Evolutionary conservation across 2,113 vertebrate species (phyloP).

Genomic region (Manacus vitellinus): DNA sequence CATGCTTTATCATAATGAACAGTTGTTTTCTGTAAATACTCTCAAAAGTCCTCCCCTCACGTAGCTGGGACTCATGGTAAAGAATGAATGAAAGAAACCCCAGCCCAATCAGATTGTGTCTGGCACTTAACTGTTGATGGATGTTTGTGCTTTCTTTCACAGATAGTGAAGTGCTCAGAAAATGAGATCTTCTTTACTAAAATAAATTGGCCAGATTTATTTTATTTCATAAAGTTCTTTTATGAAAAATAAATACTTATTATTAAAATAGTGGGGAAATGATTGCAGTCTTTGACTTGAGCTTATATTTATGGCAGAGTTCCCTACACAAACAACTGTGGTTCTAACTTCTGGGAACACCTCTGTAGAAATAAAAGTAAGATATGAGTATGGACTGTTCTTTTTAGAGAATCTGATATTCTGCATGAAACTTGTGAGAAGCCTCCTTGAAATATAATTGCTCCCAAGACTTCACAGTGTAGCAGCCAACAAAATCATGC

Average conservation of each 20-base stretch:
- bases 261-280: constrained; percentile 33
- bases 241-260: constrained; percentile 2
- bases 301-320: neutral
- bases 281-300: neutral
- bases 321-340: neutral
- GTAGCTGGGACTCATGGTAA: neutral
- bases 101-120: neutral
- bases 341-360: neutral
- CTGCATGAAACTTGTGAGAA: neutral
- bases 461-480: neutral
- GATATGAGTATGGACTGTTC: neutral
- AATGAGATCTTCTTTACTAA: constrained; percentile 30
- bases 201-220: neutral
- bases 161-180: neutral
- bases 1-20: neutral
- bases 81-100: neutral
- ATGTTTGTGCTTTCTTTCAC: neutral
- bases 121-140: neutral
- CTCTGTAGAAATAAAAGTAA: neutral
- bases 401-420: neutral
- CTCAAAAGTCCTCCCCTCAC: neutral
- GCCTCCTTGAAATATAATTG: neutral
- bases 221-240: constrained; percentile 17
- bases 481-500: neutral
- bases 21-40: neutral